These are phyloP conservation scores for Catonia carolina DNA, from an alignment of 2,888 invertebrate species.

Conservation along the genomic window DNA sequence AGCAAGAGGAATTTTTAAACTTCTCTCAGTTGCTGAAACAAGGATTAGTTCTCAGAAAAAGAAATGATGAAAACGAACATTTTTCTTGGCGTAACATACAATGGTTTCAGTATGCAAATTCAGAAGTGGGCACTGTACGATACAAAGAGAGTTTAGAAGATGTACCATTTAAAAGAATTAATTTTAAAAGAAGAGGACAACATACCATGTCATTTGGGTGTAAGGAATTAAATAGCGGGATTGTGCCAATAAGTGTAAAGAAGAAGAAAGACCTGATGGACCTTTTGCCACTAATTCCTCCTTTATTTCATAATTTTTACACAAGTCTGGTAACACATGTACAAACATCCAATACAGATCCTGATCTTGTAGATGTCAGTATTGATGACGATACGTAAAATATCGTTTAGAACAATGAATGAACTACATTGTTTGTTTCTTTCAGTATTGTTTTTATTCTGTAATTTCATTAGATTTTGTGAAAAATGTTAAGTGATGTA, in stretches of 20 bases:
- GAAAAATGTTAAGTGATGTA: too few relatives aligned
- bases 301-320: slow-evolving; percentile 10
- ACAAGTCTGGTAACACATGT: slow-evolving; percentile 1
- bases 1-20: neutral
- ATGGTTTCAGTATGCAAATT: slow-evolving; percentile 2
- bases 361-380: neutral
- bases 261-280: slow-evolving; percentile 9
- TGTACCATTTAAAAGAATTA: slow-evolving; percentile 9
- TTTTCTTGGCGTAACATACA: slow-evolving; percentile 10
- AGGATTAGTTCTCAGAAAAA: neutral
- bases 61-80: slow-evolving; percentile 1
- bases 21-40: neutral
- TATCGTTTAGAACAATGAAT: neutral
- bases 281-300: slow-evolving; percentile 10
- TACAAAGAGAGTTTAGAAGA: slow-evolving; percentile 6
- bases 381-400: slow-evolving; percentile 1
- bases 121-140: slow-evolving; percentile 1
- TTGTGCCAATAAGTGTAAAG: slow-evolving; percentile 1
- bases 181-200: slow-evolving; percentile 5
- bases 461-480: too few relatives aligned
- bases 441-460: too few relatives aligned
- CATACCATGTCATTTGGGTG: neutral
- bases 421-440: neutral
- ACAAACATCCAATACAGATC: slow-evolving; percentile 1
- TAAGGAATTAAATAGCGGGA: neutral